A percentile compares a stretch with the other conserved stretches of the same genome.
These are phyloP conservation scores for Botia kubotai DNA, from an alignment of 2,797 vertebrate species.

Conservation along the genomic window DNA sequence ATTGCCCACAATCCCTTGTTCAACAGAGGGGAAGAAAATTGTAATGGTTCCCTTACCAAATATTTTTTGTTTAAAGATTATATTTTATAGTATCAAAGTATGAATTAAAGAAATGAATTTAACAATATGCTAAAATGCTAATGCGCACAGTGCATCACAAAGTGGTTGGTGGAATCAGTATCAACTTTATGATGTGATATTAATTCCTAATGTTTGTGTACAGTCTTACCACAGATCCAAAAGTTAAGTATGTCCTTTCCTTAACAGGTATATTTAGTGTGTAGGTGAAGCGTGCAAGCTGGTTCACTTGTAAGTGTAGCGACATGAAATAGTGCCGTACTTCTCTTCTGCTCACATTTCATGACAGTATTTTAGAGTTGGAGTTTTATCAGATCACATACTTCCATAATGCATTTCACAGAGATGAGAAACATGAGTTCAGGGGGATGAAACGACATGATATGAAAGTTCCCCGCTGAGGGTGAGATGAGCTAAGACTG, in stretches of 20 bases:
- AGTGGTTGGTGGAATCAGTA: no score
- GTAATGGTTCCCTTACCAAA: no score
- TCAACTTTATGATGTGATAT: not conserved
- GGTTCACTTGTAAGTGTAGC: not conserved
- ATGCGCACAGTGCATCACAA: no score
- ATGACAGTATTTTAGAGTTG: not conserved
- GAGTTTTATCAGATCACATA: slow-evolving; percentile 4
- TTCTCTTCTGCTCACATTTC: not conserved
- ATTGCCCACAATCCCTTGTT: no score
- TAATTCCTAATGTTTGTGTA: no score
- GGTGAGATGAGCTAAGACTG: slow-evolving; percentile 51
- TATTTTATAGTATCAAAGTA: no score
- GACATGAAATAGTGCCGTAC: not conserved
- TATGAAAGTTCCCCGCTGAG: slow-evolving; percentile 40
- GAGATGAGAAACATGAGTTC: slow-evolving; percentile 8
- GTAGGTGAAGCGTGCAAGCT: not conserved
- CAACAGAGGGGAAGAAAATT: no score
- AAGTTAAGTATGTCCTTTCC: not conserved
- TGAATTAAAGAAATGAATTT: no score
- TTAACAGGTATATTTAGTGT: not conserved
- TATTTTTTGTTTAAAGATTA: no score
- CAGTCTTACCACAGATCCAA: not conserved
- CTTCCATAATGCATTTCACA: slow-evolving; percentile 26
- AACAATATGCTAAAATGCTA: no score
- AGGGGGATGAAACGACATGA: slow-evolving; percentile 28